Evolutionary conservation across 2,113 vertebrate species (phyloP).

Genomic region (Onychostruthus taczanowskii): DNA sequence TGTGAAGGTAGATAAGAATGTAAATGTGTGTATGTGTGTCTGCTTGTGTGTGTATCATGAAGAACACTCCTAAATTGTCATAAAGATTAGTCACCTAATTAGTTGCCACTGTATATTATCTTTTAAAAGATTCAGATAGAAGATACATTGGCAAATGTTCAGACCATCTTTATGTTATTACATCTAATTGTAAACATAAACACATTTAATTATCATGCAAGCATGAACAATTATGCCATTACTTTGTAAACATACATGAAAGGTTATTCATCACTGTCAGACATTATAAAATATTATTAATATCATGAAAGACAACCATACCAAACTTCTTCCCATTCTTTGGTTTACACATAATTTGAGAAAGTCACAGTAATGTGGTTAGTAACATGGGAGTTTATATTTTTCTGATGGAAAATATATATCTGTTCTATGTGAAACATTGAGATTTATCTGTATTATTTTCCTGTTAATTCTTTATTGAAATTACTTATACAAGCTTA

Average conservation of each 20-base stretch:
- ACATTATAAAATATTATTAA: conserved; percentile 5
- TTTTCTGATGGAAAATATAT: background rate
- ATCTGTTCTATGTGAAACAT: background rate
- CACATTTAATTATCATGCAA: conserved; percentile 56
- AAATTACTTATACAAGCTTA: background rate
- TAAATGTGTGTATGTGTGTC: background rate
- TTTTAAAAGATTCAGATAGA: conserved; percentile 22
- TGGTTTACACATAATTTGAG: background rate
- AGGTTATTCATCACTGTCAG: conserved; percentile 28
- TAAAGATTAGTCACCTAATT: conserved; percentile 26
- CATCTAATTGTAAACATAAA: conserved; percentile 49
- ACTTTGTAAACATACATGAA: conserved; percentile 53
- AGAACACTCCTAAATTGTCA: background rate
- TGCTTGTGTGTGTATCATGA: background rate
- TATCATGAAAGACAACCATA: conserved; percentile 2
- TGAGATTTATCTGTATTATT: background rate
- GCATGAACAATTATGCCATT: conserved; percentile 46
- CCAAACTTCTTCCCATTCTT: background rate
- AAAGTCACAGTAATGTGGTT: background rate
- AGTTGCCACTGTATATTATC: conserved; percentile 21
- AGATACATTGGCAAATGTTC: conserved; percentile 48
- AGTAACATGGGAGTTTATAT: background rate
- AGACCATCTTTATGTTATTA: conserved; percentile 59
- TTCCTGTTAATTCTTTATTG: background rate
- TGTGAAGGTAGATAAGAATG: background rate